Evolutionary conservation across 2,797 vertebrate genomes (phyloP), one percentile per base, ranked within the genome.

Genomic region (Eulemur mongoz): DNA sequence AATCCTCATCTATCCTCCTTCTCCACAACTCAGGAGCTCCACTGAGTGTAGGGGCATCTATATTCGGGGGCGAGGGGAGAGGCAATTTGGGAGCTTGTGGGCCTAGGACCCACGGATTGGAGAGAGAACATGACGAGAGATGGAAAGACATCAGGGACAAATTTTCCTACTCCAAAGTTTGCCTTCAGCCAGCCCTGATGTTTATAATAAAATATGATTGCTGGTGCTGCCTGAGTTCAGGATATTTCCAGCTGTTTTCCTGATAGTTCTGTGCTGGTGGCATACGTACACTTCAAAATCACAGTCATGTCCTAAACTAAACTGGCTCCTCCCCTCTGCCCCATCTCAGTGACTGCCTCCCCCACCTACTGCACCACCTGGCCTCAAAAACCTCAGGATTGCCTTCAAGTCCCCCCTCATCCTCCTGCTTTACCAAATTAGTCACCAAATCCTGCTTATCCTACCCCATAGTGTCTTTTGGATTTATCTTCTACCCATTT

Each of bases 271-370:
- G 27, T 27, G 10, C 20, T 30, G 20, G 17, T n/a, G 15, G 85
- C 30, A 25, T 7, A 4, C 20, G 10, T 0, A 0, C n/a, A 25
- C 59, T 25, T 57, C 5, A 3, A 23, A 78, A n/a, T n/a, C 30
- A 32, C 4, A 23, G 48, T 25, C 70, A 14, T 5, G 10, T 38
- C 50, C 84, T 80, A 6, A 40, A 35, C 10, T 69, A 67, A 61
- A 11, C 50, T 9, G 0, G 3, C 22, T 61, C 15, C 75, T 81
- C 50, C 40, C 27, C 59, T 12, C 32, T 2, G 7, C 7, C 25
- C 54, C 18, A 23, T 7, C 23, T 89, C 17, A 35, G 32, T 2
- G n/a, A 84, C 8, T n/a, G 12, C 15, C 15, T 13, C 40, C 52
- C 30, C 15, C 4, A 18, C 14, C 25, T 18, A 20, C 13, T 54